Evolutionary conservation across 1,140 invertebrate species (phyloP).

Genomic region (Lepidurus apus): DNA sequence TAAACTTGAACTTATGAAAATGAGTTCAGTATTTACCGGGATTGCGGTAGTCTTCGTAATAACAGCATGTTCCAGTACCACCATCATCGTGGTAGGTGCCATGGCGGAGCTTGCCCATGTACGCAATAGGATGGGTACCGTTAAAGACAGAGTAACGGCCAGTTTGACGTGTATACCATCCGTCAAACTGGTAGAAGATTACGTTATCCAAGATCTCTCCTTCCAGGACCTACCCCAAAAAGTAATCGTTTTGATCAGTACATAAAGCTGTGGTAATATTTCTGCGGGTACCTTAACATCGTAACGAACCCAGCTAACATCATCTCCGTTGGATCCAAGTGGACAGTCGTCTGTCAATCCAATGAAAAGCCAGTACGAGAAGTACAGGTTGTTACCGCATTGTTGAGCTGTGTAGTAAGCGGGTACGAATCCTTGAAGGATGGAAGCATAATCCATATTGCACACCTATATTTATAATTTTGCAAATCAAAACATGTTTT

Average conservation of each 20-base stretch:
- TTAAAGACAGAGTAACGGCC: conserved; percentile 37
- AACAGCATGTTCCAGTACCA: conserved; percentile 39
- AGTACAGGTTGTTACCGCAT: conserved; percentile 31
- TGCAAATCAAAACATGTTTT: background rate
- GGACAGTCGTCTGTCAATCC: conserved; percentile 38
- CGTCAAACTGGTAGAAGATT: conserved; percentile 38
- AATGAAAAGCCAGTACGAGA: conserved; percentile 38
- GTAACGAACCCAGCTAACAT: conserved; percentile 36
- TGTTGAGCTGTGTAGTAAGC: conserved; percentile 32
- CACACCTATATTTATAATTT: conserved; percentile 28
- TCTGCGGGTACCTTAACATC: conserved; percentile 36
- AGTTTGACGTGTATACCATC: conserved; percentile 39
- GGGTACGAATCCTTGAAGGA: conserved; percentile 30
- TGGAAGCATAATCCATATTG: conserved; percentile 35
- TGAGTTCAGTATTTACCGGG: conserved; percentile 33
- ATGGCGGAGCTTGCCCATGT: conserved; percentile 38
- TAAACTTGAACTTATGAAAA: background rate
- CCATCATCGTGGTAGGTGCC: conserved; percentile 40
- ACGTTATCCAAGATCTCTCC: conserved; percentile 38
- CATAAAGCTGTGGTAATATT: background rate
- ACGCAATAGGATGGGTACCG: conserved; percentile 38
- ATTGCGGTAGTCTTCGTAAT: conserved; percentile 40
- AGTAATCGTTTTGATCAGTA: background rate
- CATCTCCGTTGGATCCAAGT: conserved; percentile 32
- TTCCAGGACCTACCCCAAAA: conserved; percentile 21